phyloP scores from a whole-genome alignment of 2,113 vertebrate species.

The Equus przewalskii region DNA sequence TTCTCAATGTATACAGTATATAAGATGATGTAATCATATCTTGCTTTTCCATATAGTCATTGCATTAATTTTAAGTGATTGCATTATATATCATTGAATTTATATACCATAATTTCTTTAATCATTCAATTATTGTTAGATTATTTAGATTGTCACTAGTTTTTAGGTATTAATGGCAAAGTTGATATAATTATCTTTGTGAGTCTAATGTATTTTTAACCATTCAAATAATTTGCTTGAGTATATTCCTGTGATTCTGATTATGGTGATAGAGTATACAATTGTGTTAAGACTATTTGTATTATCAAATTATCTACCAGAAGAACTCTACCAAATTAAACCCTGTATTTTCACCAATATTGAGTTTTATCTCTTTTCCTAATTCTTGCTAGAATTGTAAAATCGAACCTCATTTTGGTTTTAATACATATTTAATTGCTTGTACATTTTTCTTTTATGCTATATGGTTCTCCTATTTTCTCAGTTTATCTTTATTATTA shows the following conservation, averaged over 20 bases:
- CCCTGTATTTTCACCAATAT: neutral
- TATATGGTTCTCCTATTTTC: neutral
- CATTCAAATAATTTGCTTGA: neutral
- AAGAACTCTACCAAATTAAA: slow-evolving; percentile 5
- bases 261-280: neutral
- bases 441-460: neutral
- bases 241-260: neutral
- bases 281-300: neutral
- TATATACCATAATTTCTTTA: neutral
- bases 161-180: neutral
- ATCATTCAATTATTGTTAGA: neutral
- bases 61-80: slow-evolving; percentile 37
- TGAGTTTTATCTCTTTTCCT: neutral
- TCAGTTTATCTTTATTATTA: neutral
- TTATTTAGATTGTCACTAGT: neutral
- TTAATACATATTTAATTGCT: neutral
- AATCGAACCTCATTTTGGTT: neutral
- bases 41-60: neutral
- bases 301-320: slow-evolving; percentile 39
- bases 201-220: neutral
- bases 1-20: neutral
- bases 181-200: neutral
- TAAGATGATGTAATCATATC: neutral
- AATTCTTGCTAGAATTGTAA: neutral
- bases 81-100: neutral